Base-by-base conservation (phyloP, 2,113 vertebrate genomes). In the Bujurquina vittata region DNA sequence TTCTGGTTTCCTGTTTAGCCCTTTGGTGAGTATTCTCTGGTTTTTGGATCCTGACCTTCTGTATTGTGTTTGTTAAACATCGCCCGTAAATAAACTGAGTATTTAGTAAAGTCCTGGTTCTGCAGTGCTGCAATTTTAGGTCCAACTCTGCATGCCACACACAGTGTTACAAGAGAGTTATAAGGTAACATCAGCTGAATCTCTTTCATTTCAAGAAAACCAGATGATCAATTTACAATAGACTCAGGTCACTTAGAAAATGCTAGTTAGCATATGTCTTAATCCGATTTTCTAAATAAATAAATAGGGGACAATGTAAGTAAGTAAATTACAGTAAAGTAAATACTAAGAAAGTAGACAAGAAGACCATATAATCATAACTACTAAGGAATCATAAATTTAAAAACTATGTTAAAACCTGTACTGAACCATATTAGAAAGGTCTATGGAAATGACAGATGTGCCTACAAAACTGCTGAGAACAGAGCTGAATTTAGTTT, bases 401-500 rank as follows among this genome's bases (percentile, higher is more conserved):
- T 26, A 22, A 72, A 82, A 85, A 58, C n/a, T 77, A 73, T 72
- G 2, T 18, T 46, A 18, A 63, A 77, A 75, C 10, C 22, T 77
- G 67, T 33, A 12, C 14, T 60, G 17, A 85, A 60, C 54, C 77
- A 43, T 72, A 75, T 35, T 73, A n/a, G 69, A 75, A 81, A 75
- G 56, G 26, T 77, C 17, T 59, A 37, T 11, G 22, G 29, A 84
- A 60, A 78, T 77, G 56, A 75, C 79, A 58, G n/a, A 74, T 46
- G 33, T 79, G 67, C 75, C 56, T 84, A 73, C 23, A 80, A 49
- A 85, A 76, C 33, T 74, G 79, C 58, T 33, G 33, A 84, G 81
- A 79, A 84, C 23, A 52, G 31, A 83, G 49, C 69, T 49, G 73
- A 55, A 65, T 74, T 85, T 54, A 62, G 58, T 83, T 85, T 46